Conservation (phyloP, 2,797 vertebrate genomes). For the Etheostoma perlongum region DNA sequence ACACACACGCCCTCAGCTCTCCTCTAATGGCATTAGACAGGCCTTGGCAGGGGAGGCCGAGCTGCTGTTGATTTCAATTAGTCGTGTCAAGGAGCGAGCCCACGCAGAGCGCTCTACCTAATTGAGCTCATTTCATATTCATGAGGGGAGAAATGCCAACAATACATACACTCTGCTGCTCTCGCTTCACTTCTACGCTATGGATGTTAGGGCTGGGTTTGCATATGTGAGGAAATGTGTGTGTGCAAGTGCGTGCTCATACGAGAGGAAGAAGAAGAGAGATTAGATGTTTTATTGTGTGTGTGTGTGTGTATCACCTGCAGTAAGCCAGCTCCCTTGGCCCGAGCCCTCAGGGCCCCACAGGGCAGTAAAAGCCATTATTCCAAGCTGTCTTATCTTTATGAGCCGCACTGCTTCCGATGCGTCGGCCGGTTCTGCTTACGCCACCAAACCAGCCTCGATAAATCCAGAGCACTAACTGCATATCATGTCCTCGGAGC, state of each 20-base stretch:
- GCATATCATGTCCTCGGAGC: neutral
- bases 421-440: constrained; percentile 27
- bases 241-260: neutral
- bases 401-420: constrained; percentile 9
- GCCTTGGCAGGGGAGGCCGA: constrained; percentile 50
- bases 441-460: neutral
- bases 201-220: neutral
- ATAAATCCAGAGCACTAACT: constrained; percentile 16
- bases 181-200: constrained; percentile 1
- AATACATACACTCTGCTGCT: constrained; percentile 36
- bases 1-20: constrained; percentile 52
- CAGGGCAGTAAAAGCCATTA: constrained; percentile 17
- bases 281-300: neutral
- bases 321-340: constrained; percentile 6
- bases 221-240: neutral
- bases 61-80: constrained; percentile 75
- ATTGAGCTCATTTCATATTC: constrained; percentile 71
- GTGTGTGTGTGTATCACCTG: constrained; percentile 16
- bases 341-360: neutral
- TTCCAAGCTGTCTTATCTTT: constrained; percentile 39
- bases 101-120: constrained; percentile 25
- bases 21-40: constrained; percentile 66
- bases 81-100: constrained; percentile 44
- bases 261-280: constrained; percentile 1
- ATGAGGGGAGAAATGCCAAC: constrained; percentile 50